Conservation (phyloP, 2,113 vertebrate genomes). For the Pagrus major region DNA sequence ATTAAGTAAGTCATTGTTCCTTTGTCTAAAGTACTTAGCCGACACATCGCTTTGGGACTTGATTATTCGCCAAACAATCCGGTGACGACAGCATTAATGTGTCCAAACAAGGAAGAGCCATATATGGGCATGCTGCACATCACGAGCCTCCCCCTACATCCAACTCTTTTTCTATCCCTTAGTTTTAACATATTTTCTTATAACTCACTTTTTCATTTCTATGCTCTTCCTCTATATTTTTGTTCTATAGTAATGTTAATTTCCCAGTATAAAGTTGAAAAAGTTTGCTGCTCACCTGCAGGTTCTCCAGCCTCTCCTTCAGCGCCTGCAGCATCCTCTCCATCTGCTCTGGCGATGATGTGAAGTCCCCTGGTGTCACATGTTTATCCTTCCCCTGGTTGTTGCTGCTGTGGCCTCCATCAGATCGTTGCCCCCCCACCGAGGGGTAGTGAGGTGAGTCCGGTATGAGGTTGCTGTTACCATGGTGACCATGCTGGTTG, state of each 20-base stretch:
- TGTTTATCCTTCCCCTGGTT: constrained; percentile 78
- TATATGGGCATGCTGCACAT: neutral
- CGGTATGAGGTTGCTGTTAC: constrained; percentile 67
- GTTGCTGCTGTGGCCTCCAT: constrained; percentile 51
- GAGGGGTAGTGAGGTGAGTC: constrained; percentile 68
- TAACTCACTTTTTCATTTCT: neutral
- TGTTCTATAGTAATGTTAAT: neutral
- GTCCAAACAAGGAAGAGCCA: constrained; percentile 22
- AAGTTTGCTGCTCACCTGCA: constrained; percentile 83
- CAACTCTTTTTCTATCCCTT: neutral
- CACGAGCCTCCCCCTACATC: neutral
- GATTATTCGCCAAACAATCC: constrained; percentile 14
- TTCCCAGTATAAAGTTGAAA: neutral
- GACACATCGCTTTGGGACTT: constrained; percentile 25
- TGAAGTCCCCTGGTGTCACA: constrained; percentile 67
- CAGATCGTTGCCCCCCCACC: constrained; percentile 54
- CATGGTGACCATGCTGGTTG: constrained; percentile 70
- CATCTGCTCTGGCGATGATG: constrained; percentile 83
- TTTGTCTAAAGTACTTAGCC: constrained; percentile 52
- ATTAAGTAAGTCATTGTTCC: constrained; percentile 58
- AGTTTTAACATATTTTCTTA: neutral
- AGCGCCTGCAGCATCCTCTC: constrained; percentile 86
- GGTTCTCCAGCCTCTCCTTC: constrained; percentile 86
- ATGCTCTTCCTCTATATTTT: neutral
- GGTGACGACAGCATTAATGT: constrained; percentile 25